Percentiles rank a stretch among this genome's conserved stretches.
These are phyloP conservation scores for Nycticryphes semicollaris DNA, from an alignment of 2,113 vertebrate species.

Conservation along the genomic window DNA sequence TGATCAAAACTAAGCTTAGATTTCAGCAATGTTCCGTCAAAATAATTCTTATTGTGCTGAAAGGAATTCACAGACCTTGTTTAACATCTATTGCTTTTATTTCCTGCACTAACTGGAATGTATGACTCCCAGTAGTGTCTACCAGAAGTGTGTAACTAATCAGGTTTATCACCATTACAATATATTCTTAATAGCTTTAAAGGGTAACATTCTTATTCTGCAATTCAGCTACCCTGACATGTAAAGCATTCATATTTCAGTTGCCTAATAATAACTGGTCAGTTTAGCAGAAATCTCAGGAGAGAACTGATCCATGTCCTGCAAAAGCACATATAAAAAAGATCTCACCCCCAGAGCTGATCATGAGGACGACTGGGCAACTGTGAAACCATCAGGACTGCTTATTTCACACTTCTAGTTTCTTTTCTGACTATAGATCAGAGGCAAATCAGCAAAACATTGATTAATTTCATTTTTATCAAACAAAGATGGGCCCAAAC, in stretches of 20 bases:
- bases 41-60: not conserved
- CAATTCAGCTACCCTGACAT: not conserved
- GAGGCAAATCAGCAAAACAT: not conserved
- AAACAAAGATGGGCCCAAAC: not conserved
- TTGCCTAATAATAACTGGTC: not conserved
- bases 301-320: not conserved
- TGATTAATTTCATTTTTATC: not conserved
- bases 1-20: not conserved
- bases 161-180: not conserved
- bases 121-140: not conserved
- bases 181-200: not conserved
- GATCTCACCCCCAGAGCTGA: fast-evolving
- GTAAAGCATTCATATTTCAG: not conserved
- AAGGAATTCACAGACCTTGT: not conserved
- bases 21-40: not conserved
- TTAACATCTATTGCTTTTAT: not conserved
- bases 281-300: not conserved
- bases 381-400: not conserved
- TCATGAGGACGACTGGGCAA: fast-evolving
- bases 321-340: not conserved
- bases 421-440: not conserved
- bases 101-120: not conserved
- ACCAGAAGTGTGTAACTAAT: not conserved
- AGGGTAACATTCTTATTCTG: not conserved
- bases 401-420: not conserved